Conservation (phyloP, 2,888 invertebrate genomes). For the Erynnis tages region DNA sequence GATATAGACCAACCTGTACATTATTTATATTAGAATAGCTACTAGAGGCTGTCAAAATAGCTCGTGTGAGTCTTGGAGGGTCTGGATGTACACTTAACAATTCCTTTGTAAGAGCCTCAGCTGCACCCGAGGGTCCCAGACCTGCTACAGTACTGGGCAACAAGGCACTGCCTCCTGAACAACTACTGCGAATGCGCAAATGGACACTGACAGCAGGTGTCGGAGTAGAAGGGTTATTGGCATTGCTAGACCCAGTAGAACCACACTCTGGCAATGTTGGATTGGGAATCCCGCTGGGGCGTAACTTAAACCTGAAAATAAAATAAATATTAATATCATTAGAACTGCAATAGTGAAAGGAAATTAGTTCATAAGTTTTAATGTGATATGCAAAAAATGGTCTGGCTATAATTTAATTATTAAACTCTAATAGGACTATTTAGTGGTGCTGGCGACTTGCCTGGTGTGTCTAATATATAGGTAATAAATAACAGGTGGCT, state of each 20-base stretch:
- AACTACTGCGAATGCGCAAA: constrained; percentile 59
- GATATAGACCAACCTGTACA: too few relatives aligned
- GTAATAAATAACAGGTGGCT: too few relatives aligned
- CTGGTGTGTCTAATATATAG: too few relatives aligned
- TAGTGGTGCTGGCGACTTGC: too few relatives aligned
- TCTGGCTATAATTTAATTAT: too few relatives aligned
- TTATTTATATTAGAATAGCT: constrained; percentile 70
- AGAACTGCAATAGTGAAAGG: too few relatives aligned
- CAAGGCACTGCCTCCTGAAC: constrained; percentile 62
- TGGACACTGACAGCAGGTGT: constrained; percentile 53
- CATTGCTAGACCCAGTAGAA: constrained; percentile 63
- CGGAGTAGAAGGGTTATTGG: constrained; percentile 48
- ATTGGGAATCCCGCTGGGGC: constrained; percentile 72
- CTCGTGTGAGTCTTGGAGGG: constrained; percentile 76
- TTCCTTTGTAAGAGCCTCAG: constrained; percentile 65
- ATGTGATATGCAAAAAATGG: too few relatives aligned
- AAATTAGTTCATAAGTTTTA: too few relatives aligned
- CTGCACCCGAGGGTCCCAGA: constrained; percentile 60
- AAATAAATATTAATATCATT: not conserved
- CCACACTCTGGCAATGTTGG: constrained; percentile 75
- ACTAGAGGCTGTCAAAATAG: constrained; percentile 77
- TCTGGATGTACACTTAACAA: constrained; percentile 73
- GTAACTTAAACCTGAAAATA: constrained; percentile 74
- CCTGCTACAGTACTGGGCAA: constrained; percentile 60
- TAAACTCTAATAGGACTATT: too few relatives aligned